phyloP scores from a whole-genome alignment of 2,888 invertebrate species.

The Drosophila macrospina region DNA sequence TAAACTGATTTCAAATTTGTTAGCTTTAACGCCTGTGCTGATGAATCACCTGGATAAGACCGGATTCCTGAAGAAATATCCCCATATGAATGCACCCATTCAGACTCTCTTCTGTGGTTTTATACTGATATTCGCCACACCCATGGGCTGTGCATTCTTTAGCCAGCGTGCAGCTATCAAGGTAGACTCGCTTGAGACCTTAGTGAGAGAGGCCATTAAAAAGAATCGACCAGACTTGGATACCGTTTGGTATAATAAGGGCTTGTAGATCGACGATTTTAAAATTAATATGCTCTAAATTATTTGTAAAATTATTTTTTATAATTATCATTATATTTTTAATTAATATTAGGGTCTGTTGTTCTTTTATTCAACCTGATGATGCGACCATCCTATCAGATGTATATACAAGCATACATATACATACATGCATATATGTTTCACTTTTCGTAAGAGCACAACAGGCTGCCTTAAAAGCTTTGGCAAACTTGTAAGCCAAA shows the following conservation, averaged over 20 bases:
- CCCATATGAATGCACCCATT: constrained; percentile 90
- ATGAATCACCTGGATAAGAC: constrained; percentile 90
- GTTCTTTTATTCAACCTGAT: background rate
- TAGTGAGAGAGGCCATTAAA: constrained; percentile 89
- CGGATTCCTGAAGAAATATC: constrained; percentile 88
- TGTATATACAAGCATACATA: background rate
- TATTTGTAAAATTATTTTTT: too few relatives aligned
- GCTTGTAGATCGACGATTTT: constrained; percentile 88
- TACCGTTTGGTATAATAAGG: constrained; percentile 95
- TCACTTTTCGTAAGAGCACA: constrained; percentile 14
- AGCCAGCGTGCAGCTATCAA: constrained; percentile 93
- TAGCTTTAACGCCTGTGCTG: constrained; percentile 88
- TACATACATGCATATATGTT: background rate
- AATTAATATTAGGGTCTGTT: background rate
- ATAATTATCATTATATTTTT: background rate
- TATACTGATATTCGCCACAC: constrained; percentile 95
- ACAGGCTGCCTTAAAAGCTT: constrained; percentile 54
- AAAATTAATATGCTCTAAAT: background rate
- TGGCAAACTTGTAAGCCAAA: constrained; percentile 34
- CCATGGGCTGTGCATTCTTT: constrained; percentile 98
- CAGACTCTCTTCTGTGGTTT: constrained; percentile 90
- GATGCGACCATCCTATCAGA: background rate
- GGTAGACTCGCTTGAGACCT: constrained; percentile 89
- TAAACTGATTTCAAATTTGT: background rate
- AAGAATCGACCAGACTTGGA: constrained; percentile 87